phyloP scores from a whole-genome alignment of 2,888 invertebrate species.

The Yponomeuta evonymella region DNA sequence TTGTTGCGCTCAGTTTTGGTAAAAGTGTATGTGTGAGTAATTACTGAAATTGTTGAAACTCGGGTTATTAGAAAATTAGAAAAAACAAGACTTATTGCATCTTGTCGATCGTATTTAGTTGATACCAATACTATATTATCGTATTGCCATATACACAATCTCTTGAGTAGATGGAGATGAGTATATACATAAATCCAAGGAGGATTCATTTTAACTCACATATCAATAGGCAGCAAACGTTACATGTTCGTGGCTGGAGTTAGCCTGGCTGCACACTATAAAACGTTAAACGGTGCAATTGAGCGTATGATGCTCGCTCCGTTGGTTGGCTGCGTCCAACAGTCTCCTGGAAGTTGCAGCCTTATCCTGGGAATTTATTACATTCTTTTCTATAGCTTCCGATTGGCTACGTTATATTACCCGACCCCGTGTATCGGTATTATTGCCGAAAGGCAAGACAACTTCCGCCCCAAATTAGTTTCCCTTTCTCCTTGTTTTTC shows the following conservation, averaged over 20 bases:
- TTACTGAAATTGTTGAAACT: too few species aligned
- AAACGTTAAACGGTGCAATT: conserved; percentile 52
- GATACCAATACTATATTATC: too few species aligned
- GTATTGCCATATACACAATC: too few species aligned
- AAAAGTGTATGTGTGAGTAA: background rate
- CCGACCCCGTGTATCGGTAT: background rate
- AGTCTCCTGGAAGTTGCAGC: conserved; percentile 21
- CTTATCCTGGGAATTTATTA: background rate
- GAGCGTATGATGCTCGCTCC: conserved; percentile 58
- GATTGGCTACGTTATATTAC: background rate
- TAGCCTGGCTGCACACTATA: conserved; percentile 22
- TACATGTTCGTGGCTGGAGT: conserved; percentile 23
- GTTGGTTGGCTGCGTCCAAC: conserved; percentile 52
- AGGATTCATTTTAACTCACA: background rate
- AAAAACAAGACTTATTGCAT: too few species aligned
- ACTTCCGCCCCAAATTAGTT: background rate
- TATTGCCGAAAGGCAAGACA: background rate
- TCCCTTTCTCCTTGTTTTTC: background rate
- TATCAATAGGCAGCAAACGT: conserved; percentile 6
- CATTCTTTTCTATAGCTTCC: background rate
- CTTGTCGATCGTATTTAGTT: too few species aligned
- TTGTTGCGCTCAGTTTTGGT: background rate
- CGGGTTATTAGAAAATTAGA: too few species aligned
- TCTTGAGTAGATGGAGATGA: too few species aligned
- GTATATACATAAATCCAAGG: too few species aligned